Evolutionary conservation across 1,140 invertebrate genomes (phyloP).

Genomic region (Chironomus tepperi): DNA sequence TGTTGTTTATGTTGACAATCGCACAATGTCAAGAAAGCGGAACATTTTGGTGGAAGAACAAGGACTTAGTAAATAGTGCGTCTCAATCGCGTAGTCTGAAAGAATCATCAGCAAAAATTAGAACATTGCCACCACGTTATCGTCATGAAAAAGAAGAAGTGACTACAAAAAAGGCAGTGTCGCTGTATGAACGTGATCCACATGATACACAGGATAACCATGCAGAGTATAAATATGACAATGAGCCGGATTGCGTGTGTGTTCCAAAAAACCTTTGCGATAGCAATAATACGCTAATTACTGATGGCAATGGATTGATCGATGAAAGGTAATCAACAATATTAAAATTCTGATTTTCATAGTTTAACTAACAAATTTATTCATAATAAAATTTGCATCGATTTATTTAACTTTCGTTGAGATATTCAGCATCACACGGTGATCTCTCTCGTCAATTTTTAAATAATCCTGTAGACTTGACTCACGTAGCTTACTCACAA

Average conservation of each 20-base stretch:
- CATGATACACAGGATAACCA: background rate
- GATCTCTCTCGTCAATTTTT: background rate
- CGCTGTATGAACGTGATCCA: background rate
- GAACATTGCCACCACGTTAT: background rate
- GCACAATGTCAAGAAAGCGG: background rate
- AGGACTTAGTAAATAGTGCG: background rate
- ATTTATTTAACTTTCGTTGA: background rate
- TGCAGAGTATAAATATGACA: background rate
- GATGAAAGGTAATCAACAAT: constrained; percentile 47
- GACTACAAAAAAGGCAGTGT: background rate
- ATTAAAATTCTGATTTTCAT: background rate
- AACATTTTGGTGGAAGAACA: background rate
- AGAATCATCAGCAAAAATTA: background rate
- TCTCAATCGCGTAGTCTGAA: background rate
- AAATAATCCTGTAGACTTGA: background rate
- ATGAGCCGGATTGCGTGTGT: constrained; percentile 4
- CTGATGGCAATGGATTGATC: constrained; percentile 52
- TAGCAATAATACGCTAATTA: constrained; percentile 45
- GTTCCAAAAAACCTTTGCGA: constrained; percentile 55
- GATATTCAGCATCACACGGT: background rate
- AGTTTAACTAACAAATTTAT: background rate
- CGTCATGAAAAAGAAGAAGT: background rate
- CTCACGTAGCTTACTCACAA: background rate
- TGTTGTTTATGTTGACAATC: background rate
- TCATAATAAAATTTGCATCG: background rate